Percentiles rank a stretch among this genome's conserved stretches.
These are phyloP conservation scores for Pristis pectinata DNA, from an alignment of 2,797 vertebrate genomes.

Conservation along the genomic window DNA sequence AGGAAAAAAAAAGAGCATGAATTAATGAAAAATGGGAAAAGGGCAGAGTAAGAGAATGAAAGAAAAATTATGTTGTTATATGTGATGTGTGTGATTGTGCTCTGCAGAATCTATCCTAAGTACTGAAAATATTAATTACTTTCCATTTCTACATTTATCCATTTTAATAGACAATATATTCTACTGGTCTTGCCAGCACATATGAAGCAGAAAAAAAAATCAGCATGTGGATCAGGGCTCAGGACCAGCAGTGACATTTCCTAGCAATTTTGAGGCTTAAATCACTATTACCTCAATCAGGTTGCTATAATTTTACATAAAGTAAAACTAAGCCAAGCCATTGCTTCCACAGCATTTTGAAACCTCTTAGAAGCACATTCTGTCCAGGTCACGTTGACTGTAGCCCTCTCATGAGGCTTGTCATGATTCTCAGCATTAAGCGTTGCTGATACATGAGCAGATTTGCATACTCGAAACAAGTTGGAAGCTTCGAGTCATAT, in stretches of 20 bases:
- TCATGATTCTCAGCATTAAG: not conserved
- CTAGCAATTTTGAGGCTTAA: not conserved
- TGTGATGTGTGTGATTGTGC: not conserved
- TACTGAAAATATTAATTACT: not conserved
- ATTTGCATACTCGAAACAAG: not conserved
- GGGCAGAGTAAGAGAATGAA: too few relatives aligned
- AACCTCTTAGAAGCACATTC: not conserved
- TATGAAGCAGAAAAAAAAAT: not conserved
- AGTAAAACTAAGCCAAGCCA: not conserved
- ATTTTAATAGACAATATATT: not conserved
- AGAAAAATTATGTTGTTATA: not conserved
- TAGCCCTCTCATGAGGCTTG: not conserved
- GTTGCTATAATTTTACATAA: not conserved
- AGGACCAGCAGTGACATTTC: not conserved
- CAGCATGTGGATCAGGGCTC: not conserved
- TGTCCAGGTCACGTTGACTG: slow-evolving; percentile 7
- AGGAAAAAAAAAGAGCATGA: too few relatives aligned
- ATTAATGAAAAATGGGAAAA: too few relatives aligned
- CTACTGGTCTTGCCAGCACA: not conserved
- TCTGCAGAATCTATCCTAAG: not conserved
- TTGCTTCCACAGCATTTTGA: not conserved
- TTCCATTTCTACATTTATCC: not conserved
- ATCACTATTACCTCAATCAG: not conserved
- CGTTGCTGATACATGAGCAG: not conserved
- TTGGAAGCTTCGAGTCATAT: not conserved